These are phyloP conservation scores for Chelon labrosus DNA, from an alignment of 2,797 vertebrate genomes.

Conservation along the genomic window DNA sequence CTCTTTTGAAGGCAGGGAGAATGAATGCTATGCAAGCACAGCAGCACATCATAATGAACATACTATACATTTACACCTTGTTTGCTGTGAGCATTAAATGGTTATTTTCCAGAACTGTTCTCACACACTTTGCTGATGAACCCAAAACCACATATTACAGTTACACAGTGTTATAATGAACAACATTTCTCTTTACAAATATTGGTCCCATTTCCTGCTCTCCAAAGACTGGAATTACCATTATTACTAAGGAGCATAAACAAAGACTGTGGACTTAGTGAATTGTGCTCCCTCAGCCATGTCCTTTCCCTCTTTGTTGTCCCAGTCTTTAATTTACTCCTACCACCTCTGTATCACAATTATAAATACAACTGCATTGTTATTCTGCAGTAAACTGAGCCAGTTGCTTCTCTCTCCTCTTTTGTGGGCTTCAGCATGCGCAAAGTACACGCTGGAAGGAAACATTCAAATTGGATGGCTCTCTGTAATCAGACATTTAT, in stretches of 20 bases:
- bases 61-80: neutral
- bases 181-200: constrained; percentile 52
- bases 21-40: neutral
- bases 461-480: constrained; percentile 42
- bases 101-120: constrained; percentile 3
- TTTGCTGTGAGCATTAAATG: constrained; percentile 2
- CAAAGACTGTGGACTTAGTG: constrained; percentile 59
- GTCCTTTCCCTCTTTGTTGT: constrained; percentile 52
- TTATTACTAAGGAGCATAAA: constrained; percentile 58
- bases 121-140: constrained; percentile 24
- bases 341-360: constrained; percentile 47
- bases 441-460: constrained; percentile 35
- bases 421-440: constrained; percentile 23
- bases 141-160: constrained; percentile 32
- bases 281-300: constrained; percentile 58
- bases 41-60: neutral
- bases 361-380: constrained; percentile 41
- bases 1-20: neutral
- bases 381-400: constrained; percentile 46
- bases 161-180: constrained; percentile 47
- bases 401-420: constrained; percentile 39
- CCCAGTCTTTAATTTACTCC: constrained; percentile 49
- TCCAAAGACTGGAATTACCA: constrained; percentile 56
- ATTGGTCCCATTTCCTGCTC: constrained; percentile 59
- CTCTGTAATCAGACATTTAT: constrained; percentile 66